Evolutionary conservation across 2,113 vertebrate genomes (phyloP).

Genomic region (Carlito syrichta): DNA sequence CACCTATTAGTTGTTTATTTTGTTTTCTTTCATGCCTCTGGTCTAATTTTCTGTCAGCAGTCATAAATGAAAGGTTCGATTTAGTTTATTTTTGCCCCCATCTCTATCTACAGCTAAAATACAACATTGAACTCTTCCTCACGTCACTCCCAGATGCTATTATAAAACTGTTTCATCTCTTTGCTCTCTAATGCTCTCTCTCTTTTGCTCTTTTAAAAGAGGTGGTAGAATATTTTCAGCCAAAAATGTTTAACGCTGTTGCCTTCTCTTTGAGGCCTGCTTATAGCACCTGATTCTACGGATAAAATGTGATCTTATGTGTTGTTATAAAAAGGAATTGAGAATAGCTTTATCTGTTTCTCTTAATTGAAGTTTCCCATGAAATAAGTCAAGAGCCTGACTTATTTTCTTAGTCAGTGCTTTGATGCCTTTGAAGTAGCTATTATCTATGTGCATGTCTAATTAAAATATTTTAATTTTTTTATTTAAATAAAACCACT

Average conservation of each 20-base stretch:
- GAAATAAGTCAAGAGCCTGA: neutral
- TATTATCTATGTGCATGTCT: neutral
- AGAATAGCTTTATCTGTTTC: neutral
- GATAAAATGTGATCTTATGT: conserved; percentile 21
- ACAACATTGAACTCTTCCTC: conserved; percentile 45
- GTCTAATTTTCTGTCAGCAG: conserved; percentile 66
- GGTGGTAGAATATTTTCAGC: conserved; percentile 5
- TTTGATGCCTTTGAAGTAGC: neutral
- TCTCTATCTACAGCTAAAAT: conserved; percentile 36
- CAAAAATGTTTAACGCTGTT: conserved; percentile 43
- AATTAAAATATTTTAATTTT: conserved; percentile 13
- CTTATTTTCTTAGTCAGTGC: neutral
- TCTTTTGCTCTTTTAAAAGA: conserved; percentile 28
- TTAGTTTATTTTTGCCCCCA: conserved; percentile 40
- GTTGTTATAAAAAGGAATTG: conserved; percentile 5
- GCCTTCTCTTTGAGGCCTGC: conserved; percentile 8
- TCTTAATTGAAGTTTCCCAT: neutral
- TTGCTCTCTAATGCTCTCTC: conserved; percentile 34
- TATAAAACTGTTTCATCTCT: conserved; percentile 55
- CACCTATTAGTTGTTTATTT: conserved; percentile 45
- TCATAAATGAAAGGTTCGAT: conserved; percentile 58
- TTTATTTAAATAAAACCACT: conserved; percentile 3
- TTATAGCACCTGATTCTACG: conserved; percentile 21
- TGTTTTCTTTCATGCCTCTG: conserved; percentile 48
- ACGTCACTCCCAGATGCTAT: conserved; percentile 30